Conservation (phyloP, 1,140 invertebrate genomes). For the Zeugodacus cucurbitae region DNA sequence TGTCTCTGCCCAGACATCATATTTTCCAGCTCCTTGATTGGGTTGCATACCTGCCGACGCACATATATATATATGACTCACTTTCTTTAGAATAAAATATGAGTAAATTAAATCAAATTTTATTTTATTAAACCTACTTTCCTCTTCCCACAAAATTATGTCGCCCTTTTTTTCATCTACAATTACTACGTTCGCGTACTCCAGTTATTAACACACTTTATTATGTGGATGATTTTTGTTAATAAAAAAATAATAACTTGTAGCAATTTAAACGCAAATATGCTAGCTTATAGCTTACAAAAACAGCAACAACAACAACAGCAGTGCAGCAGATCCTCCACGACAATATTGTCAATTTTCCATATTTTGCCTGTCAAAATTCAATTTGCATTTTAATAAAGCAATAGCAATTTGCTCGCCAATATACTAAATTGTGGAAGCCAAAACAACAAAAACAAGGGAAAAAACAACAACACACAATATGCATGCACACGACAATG, state of each 20-base stretch:
- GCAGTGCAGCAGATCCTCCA: background rate
- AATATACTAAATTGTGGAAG: background rate
- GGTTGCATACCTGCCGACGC: too few species aligned
- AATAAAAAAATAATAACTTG: background rate
- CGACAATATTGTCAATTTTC: background rate
- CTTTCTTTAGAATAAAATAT: too few species aligned
- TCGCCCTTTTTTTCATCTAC: too few species aligned
- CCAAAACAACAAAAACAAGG: background rate
- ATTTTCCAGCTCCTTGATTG: too few species aligned
- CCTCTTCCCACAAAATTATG: too few species aligned
- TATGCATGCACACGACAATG: background rate
- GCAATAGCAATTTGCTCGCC: background rate
- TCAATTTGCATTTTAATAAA: constrained; percentile 33
- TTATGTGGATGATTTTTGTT: too few species aligned
- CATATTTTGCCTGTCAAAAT: constrained; percentile 10
- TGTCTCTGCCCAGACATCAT: too few species aligned
- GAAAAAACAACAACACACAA: background rate
- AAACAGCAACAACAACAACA: background rate
- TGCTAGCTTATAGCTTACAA: background rate
- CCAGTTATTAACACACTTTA: too few species aligned
- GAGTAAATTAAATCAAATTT: too few species aligned
- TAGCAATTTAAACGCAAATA: background rate
- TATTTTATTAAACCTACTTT: too few species aligned
- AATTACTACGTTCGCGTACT: too few species aligned
- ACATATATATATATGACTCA: too few species aligned